Conservation (phyloP, 2,113 vertebrate species). For the Larimichthys polyactis region DNA sequence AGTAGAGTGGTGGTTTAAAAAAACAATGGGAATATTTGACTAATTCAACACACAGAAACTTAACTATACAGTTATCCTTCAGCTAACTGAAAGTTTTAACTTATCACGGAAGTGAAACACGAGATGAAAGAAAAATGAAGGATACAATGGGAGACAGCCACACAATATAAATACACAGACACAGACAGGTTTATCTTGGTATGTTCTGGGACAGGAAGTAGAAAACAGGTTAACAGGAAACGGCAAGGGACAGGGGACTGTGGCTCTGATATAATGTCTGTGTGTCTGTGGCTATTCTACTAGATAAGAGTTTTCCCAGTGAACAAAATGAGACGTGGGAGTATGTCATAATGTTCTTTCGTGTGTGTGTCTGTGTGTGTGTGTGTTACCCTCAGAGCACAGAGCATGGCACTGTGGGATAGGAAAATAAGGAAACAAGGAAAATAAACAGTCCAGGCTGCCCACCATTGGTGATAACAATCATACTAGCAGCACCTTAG, state of each 20-base stretch:
- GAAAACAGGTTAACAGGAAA: conserved; percentile 70
- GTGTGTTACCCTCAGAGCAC: conserved; percentile 32
- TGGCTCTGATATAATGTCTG: conserved; percentile 49
- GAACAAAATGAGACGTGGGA: conserved; percentile 68
- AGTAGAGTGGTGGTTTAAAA: background rate
- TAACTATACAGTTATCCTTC: background rate
- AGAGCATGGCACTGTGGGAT: conserved; percentile 68
- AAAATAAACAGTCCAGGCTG: conserved; percentile 75
- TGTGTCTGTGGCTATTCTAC: conserved; percentile 39
- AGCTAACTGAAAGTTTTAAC: background rate
- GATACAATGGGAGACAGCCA: background rate
- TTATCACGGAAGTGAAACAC: background rate
- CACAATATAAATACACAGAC: conserved; percentile 32
- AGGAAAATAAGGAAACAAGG: conserved; percentile 32
- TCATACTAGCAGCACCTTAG: conserved; percentile 44
- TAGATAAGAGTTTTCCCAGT: conserved; percentile 71
- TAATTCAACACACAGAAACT: background rate
- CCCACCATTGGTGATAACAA: conserved; percentile 67
- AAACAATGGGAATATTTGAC: background rate
- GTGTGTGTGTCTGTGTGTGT: conserved; percentile 22
- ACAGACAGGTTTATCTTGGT: conserved; percentile 55
- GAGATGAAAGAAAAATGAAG: conserved; percentile 2
- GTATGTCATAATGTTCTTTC: conserved; percentile 30
- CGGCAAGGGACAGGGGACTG: conserved; percentile 35
- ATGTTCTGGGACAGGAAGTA: conserved; percentile 56